Evolutionary conservation across 1,140 invertebrate species (phyloP).

Genomic region (Drosophila mauritiana): DNA sequence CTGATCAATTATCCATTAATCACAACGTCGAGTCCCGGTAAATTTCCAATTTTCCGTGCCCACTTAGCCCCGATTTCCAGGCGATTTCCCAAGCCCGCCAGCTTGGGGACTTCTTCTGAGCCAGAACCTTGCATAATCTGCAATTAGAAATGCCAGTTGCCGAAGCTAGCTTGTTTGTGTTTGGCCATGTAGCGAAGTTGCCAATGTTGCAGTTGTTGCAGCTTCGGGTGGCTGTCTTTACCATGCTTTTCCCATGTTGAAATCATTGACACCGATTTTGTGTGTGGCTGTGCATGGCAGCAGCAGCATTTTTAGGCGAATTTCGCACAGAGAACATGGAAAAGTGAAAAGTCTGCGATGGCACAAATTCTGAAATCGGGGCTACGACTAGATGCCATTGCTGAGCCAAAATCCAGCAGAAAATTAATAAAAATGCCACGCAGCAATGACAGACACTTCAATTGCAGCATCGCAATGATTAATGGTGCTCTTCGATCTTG

Average conservation of each 20-base stretch:
- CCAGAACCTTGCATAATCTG: slow-evolving; percentile 71
- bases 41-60: slow-evolving; percentile 27
- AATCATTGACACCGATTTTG: slow-evolving; percentile 79
- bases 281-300: slow-evolving; percentile 14
- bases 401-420: slow-evolving; percentile 21
- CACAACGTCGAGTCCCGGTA: slow-evolving; percentile 1
- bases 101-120: slow-evolving; percentile 32
- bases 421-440: slow-evolving; percentile 62
- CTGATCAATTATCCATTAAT: slow-evolving; percentile 34
- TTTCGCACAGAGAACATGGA: slow-evolving; percentile 69
- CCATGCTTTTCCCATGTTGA: slow-evolving; percentile 70
- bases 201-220: slow-evolving; percentile 21
- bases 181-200: slow-evolving; percentile 16
- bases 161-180: slow-evolving; percentile 25
- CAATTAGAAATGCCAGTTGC: slow-evolving; percentile 78
- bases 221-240: slow-evolving; percentile 28
- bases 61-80: slow-evolving; percentile 45
- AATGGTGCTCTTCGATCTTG: slow-evolving; percentile 45
- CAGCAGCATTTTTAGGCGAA: slow-evolving; percentile 68
- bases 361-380: slow-evolving; percentile 57
- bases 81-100: slow-evolving; percentile 29
- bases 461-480: slow-evolving; percentile 64
- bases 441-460: slow-evolving; percentile 36
- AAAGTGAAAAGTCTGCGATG: slow-evolving; percentile 70
- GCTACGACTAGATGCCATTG: slow-evolving; percentile 47